Base-by-base conservation (phyloP, 2,888 invertebrate species). In the Agrochola lychnidis region DNA sequence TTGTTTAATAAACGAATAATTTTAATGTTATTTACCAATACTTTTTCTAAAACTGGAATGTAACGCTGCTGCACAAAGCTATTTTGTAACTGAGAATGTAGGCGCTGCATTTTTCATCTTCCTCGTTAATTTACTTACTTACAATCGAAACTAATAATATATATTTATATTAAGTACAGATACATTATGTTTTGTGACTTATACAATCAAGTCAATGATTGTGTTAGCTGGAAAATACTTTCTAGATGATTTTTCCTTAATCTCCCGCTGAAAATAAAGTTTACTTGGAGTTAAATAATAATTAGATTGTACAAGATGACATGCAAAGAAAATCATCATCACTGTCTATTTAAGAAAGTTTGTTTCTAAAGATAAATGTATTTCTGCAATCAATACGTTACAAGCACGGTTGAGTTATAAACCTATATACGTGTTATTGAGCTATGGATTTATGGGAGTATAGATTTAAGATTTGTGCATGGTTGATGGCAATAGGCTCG, bases 251-350 rank as follows among this genome's bases (percentile, higher is more conserved):
- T 73, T 57, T 73, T 36, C 19, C 36, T 40, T 36, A 19, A 7
- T 10, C 45, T 75, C 4, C 40, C 36, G 57, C 76, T 61, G 76
- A 42, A 74, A 75, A 30, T 12, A 59, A 73, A 40, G 22, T 40
- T 22, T 7, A 40, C 3, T 12, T 40, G 0, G 22, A 30, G 10
- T 25, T 40, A 22, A 36, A 12, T 42, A 56, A 42, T 53, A 16
- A 19, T 7, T 4, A 14, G 3, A n/a, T 70, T 40, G 5, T 19
- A 7, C 6, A 67, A 0, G 16, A 40, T n/a, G n/a, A 16, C n/a
- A 9, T 63, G 63, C 63, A 42, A 42, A 64, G 16, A 42, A 42
- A 42, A 30, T 30, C 64, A 25, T 9, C 9, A 36, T 16, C 0
- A 9, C n/a, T 63, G 40, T 30, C 30, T 30, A 64, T 45, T 45